Evolutionary conservation across 1,140 invertebrate species (phyloP).

Genomic region (Tetramorium parvispinum): DNA sequence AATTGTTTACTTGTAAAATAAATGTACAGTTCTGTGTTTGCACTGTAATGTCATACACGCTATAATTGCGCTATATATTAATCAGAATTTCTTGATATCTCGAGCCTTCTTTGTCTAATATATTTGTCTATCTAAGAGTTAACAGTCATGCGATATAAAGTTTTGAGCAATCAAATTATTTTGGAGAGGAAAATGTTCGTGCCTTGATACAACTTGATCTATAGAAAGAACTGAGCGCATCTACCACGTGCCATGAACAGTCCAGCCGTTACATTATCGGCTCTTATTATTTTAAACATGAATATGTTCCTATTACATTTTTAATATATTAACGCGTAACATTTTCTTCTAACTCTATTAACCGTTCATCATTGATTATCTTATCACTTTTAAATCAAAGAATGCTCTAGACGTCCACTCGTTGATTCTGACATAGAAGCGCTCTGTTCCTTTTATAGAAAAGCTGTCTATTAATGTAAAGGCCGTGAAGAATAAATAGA

Average conservation of each 20-base stretch:
- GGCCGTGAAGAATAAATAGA: conserved; percentile 24
- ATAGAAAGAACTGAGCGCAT: conserved; percentile 31
- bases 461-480: conserved; percentile 39
- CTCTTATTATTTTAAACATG: neutral
- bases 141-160: neutral
- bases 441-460: conserved; percentile 46
- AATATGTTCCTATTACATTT: neutral
- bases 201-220: conserved; percentile 27
- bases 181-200: conserved; percentile 10
- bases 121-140: conserved; percentile 1
- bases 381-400: neutral
- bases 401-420: neutral
- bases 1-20: conserved; percentile 41
- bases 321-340: conserved; percentile 9
- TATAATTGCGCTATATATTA: neutral
- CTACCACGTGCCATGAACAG: neutral
- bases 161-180: neutral
- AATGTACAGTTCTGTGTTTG: conserved; percentile 22
- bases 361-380: neutral
- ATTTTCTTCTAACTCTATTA: neutral
- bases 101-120: neutral
- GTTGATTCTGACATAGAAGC: conserved; percentile 1
- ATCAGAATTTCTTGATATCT: neutral
- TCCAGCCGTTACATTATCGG: neutral
- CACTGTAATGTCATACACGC: neutral